Conservation (phyloP, 2,113 vertebrate species). For the Plestiodon gilberti region DNA sequence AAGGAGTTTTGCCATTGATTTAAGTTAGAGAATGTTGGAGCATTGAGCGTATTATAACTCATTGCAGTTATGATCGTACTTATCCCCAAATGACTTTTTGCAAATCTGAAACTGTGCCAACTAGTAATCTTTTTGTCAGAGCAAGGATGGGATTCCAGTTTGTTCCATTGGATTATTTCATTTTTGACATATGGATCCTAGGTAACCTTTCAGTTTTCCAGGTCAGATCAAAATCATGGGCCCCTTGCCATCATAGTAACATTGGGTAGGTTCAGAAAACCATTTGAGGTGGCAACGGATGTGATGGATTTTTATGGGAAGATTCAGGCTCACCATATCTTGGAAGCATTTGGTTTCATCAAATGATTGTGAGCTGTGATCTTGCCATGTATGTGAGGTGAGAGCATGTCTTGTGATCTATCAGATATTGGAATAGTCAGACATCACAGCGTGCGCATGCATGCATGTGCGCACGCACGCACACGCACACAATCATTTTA, state of each 20-base stretch:
- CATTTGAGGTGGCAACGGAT: background rate
- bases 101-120: background rate
- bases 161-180: background rate
- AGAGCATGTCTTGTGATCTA: background rate
- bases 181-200: background rate
- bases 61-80: background rate
- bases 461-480: too few species aligned
- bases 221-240: too few species aligned
- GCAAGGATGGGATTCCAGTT: background rate
- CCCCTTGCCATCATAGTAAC: background rate
- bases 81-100: background rate
- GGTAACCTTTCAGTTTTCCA: background rate
- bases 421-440: background rate
- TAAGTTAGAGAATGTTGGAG: slow-evolving; percentile 20
- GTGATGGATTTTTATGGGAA: background rate
- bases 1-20: background rate
- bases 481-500: background rate
- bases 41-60: background rate
- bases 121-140: background rate
- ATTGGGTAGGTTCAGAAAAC: background rate
- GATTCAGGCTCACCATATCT: background rate
- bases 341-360: background rate
- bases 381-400: background rate
- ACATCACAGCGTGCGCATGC: background rate
- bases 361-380: background rate